Evolutionary conservation across 2,113 vertebrate species (phyloP).

Genomic region (Opisthocomus hoazin): DNA sequence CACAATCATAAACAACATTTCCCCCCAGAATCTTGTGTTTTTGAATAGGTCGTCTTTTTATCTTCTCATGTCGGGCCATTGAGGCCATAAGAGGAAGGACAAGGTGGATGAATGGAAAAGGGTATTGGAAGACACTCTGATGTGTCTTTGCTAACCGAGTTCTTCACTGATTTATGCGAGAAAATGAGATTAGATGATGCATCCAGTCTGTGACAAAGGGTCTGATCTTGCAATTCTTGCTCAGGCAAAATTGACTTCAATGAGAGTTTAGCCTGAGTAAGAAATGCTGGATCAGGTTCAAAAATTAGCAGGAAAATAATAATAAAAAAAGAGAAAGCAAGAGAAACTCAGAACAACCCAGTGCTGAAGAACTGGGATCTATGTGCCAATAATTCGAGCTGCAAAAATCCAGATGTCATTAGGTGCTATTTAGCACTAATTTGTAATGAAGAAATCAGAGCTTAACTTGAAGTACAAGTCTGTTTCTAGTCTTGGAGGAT

Average conservation of each 20-base stretch:
- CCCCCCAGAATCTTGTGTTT: not conserved
- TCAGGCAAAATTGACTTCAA: not conserved
- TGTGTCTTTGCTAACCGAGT: not conserved
- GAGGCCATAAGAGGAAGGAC: not conserved
- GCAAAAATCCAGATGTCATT: not conserved
- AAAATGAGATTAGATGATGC: not conserved
- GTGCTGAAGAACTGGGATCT: not conserved
- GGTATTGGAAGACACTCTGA: not conserved
- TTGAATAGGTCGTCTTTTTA: not conserved
- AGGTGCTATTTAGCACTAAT: not conserved
- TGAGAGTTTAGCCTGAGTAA: not conserved
- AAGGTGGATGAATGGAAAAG: not conserved
- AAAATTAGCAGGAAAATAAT: not conserved
- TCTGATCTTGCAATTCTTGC: not conserved
- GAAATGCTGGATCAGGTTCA: not conserved
- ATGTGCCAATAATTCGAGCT: not conserved
- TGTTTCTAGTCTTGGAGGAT: not conserved
- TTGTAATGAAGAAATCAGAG: not conserved
- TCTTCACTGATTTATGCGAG: not conserved
- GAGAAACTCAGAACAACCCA: not conserved
- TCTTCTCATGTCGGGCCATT: not conserved
- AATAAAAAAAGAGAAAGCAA: not conserved
- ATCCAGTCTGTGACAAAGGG: not conserved
- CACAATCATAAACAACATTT: not conserved
- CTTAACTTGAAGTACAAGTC: not conserved